A percentile compares a stretch with the other conserved stretches of the same genome.
phyloP scores from a whole-genome alignment of 2,888 invertebrate species.

The Phengaris alcon region DNA sequence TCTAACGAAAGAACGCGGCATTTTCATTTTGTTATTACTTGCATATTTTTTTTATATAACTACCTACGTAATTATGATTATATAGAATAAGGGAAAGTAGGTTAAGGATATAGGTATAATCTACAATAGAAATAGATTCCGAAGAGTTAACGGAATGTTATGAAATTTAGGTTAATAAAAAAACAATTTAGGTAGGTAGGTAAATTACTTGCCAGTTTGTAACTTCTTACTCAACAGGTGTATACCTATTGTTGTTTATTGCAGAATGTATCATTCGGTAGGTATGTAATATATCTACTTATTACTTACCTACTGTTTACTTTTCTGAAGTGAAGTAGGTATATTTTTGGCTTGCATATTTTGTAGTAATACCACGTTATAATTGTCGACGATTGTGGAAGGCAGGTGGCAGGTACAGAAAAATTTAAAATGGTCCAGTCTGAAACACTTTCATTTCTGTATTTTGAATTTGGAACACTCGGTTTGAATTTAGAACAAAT shows the following conservation, averaged over 20 bases:
- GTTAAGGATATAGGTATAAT: background rate
- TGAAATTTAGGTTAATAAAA: background rate
- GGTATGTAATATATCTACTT: background rate
- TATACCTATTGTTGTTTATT: background rate
- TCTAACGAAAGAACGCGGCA: slow-evolving; percentile 14
- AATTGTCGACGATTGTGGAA: background rate
- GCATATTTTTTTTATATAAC: background rate
- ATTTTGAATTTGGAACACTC: slow-evolving; percentile 1
- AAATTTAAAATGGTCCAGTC: background rate
- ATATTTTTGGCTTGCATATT: background rate
- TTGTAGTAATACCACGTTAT: background rate
- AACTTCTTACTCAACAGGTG: background rate
- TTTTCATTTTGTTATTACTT: background rate
- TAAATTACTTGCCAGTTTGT: background rate
- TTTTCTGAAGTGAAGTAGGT: background rate
- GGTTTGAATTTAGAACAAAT: background rate
- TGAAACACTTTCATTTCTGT: slow-evolving; percentile 6
- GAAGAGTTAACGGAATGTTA: background rate
- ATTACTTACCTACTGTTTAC: too few species aligned
- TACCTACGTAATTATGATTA: background rate
- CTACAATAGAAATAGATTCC: background rate
- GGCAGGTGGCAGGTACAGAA: background rate
- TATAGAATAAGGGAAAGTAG: background rate
- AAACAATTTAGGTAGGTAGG: background rate
- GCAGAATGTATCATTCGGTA: background rate